Percentiles rank a stretch among this genome's conserved stretches.
Conservation (phyloP, 2,113 vertebrate species). For the Amphilophus citrinellus region DNA sequence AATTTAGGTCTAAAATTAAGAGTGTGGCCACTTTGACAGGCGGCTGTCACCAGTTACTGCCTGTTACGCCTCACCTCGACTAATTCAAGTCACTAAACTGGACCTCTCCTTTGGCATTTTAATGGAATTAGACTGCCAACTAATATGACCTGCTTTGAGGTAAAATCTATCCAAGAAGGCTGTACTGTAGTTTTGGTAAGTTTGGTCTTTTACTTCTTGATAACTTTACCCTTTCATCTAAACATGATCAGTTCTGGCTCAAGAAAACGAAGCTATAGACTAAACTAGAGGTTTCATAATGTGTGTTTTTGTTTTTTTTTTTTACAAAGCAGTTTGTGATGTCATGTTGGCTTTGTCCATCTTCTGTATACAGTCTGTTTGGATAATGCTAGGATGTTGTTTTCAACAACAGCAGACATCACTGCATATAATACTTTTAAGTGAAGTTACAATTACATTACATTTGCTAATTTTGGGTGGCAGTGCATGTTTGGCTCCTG, state of each 20-base stretch:
- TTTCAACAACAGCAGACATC: neutral
- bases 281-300: neutral
- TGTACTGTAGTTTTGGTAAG: neutral
- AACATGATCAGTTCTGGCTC: neutral
- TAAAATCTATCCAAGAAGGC: neutral
- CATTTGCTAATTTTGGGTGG: neutral
- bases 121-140: neutral
- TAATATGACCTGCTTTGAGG: neutral
- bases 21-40: too few relatives aligned
- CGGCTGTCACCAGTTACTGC: too few relatives aligned
- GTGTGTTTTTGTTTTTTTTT: neutral
- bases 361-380: neutral
- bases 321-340: neutral
- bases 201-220: fast-evolving
- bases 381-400: too few relatives aligned
- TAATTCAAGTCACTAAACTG: neutral
- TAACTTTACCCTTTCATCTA: neutral
- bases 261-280: fast-evolving
- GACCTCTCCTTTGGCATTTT: neutral
- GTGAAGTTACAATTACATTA: neutral
- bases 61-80: neutral
- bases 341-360: neutral
- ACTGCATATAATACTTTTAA: neutral
- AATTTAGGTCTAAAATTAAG: too few relatives aligned
- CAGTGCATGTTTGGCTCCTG: neutral